Evolutionary conservation across 2,797 vertebrate genomes (phyloP).

Genomic region (Melanotaenia maccullochi): DNA sequence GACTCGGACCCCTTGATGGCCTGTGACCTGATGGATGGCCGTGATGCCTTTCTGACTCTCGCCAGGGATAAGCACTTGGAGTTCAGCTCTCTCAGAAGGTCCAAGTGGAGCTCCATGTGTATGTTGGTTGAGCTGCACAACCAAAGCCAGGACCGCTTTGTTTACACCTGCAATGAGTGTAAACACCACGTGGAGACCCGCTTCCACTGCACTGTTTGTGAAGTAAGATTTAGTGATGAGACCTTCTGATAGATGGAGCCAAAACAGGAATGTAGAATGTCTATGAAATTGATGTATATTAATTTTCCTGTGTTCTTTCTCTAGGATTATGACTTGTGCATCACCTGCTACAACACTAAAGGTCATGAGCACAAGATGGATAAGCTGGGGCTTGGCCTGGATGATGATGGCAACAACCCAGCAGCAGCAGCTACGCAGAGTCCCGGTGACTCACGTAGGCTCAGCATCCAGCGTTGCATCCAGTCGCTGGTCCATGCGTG

Average conservation of each 20-base stretch:
- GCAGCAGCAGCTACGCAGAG: slow-evolving; percentile 92
- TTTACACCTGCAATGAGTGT: slow-evolving; percentile 98
- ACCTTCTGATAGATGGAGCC: neutral
- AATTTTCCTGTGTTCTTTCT: neutral
- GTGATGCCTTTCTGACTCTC: slow-evolving; percentile 96
- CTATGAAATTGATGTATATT: neutral
- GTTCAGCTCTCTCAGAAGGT: slow-evolving; percentile 94
- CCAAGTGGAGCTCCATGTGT: slow-evolving; percentile 97
- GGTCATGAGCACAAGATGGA: slow-evolving; percentile 99
- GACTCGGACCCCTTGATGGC: slow-evolving; percentile 93
- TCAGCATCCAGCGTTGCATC: slow-evolving; percentile 98
- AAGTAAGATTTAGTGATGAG: slow-evolving; percentile 81
- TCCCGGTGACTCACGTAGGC: slow-evolving; percentile 94
- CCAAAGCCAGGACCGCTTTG: slow-evolving; percentile 97
- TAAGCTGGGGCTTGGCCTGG: slow-evolving; percentile 94
- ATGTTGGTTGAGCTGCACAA: slow-evolving; percentile 98
- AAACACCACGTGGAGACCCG: slow-evolving; percentile 98
- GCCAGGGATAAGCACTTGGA: slow-evolving; percentile 97
- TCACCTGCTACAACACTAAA: slow-evolving; percentile 97
- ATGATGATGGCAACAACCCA: slow-evolving; percentile 94
- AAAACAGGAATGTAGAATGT: neutral
- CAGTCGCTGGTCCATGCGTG: slow-evolving; percentile 97
- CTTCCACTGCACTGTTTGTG: slow-evolving; percentile 98
- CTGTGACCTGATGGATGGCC: slow-evolving; percentile 97
- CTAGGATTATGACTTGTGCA: slow-evolving; percentile 98